These are phyloP conservation scores for Lepidocyrtoides sp. DNA, from an alignment of 2,888 invertebrate species.

Conservation along the genomic window DNA sequence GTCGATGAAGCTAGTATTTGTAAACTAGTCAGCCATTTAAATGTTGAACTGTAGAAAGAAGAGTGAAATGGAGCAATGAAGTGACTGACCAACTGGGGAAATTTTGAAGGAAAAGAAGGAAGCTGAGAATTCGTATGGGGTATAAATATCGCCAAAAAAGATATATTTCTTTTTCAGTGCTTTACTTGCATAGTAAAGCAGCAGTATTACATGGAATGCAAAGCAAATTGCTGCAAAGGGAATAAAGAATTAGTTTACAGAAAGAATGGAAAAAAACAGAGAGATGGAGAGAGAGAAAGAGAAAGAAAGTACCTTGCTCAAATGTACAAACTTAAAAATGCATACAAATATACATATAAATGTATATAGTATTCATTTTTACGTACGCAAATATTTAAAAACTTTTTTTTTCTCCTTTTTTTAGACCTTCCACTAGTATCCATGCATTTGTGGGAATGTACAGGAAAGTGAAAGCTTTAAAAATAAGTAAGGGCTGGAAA, in stretches of 20 bases:
- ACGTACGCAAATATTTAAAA: background rate
- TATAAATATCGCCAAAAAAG: background rate
- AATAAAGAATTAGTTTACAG: conserved; percentile 59
- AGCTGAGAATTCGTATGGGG: background rate
- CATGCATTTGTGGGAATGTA: background rate
- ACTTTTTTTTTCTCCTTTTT: too few species aligned
- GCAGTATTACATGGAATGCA: conserved; percentile 10
- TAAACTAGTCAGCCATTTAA: background rate
- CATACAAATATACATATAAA: background rate
- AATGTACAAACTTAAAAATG: conserved; percentile 2
- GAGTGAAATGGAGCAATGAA: background rate
- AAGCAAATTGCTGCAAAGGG: conserved; percentile 62
- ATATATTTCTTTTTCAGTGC: background rate
- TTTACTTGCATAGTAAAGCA: background rate
- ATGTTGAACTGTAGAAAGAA: background rate
- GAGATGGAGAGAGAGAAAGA: background rate
- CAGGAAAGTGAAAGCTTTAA: background rate
- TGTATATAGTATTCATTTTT: background rate
- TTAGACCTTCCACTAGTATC: background rate
- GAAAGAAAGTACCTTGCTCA: background rate
- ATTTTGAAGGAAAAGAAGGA: background rate
- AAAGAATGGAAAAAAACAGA: background rate
- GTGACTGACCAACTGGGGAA: conserved; percentile 27
- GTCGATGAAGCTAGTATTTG: background rate
- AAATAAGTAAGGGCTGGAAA: too few species aligned